Conservation (phyloP, 2,113 vertebrate species). For the Sarotherodon lohbergeri region DNA sequence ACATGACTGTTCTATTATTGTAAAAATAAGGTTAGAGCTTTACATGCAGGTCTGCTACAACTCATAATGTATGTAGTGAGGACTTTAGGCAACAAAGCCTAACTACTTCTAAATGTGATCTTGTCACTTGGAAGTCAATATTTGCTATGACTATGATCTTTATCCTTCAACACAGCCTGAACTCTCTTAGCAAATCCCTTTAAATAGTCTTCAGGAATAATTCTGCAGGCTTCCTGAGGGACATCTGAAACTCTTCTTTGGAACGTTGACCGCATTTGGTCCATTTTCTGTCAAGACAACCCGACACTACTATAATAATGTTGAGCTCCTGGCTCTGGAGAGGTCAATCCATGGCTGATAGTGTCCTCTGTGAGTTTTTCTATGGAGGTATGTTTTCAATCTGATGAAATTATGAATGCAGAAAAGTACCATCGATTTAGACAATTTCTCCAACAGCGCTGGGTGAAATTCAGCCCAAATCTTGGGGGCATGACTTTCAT, state of each 20-base stretch:
- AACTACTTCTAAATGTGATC: background rate
- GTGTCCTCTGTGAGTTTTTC: accelerated
- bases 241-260: background rate
- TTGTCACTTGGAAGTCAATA: background rate
- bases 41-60: background rate
- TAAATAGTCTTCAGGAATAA: background rate
- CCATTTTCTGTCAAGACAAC: background rate
- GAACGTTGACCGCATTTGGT: background rate
- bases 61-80: background rate
- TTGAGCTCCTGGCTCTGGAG: background rate
- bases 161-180: background rate
- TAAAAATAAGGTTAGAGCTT: background rate
- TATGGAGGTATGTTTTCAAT: background rate
- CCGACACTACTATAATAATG: background rate
- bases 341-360: background rate
- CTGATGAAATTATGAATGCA: background rate
- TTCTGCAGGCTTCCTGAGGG: background rate
- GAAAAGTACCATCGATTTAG: background rate
- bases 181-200: background rate
- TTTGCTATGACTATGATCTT: background rate
- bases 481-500: background rate
- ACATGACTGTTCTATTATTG: background rate
- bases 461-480: background rate
- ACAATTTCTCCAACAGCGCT: background rate
- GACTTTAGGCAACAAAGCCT: background rate